Conservation (phyloP, 2,797 vertebrate species). For the Varecia variegata region DNA sequence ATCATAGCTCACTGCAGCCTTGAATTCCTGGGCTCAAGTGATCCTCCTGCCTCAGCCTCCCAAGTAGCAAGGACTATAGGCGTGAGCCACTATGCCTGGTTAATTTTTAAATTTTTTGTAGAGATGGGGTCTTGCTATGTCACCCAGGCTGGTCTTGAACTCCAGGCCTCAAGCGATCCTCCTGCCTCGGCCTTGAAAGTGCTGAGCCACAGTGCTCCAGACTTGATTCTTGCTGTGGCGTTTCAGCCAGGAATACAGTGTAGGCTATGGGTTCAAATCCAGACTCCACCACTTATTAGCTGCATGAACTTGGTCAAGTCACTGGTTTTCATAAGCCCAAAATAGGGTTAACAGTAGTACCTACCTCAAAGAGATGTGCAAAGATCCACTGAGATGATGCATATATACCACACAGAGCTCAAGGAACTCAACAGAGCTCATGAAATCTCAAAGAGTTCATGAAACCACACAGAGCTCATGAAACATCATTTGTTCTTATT, state of each 20-base stretch:
- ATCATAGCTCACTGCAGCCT: not conserved
- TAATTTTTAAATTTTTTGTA: too few relatives aligned
- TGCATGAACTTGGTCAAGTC: not conserved
- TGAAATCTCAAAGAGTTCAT: too few relatives aligned
- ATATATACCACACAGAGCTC: not conserved
- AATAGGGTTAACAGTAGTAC: not conserved
- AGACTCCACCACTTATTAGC: not conserved
- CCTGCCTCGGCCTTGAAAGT: not conserved
- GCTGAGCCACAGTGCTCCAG: not conserved
- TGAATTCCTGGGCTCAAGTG: not conserved
- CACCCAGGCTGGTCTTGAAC: not conserved
- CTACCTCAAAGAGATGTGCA: not conserved
- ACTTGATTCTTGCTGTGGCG: not conserved
- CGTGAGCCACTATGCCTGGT: too few relatives aligned
- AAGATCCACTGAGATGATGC: not conserved
- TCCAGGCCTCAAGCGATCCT: not conserved
- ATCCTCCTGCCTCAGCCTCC: not conserved
- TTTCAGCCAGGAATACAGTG: not conserved
- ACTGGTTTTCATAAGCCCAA: not conserved
- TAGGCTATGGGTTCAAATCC: not conserved
- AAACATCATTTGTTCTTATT: not conserved
- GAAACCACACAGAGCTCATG: too few relatives aligned
- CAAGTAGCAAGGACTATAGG: not conserved
- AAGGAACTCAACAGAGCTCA: too few relatives aligned
- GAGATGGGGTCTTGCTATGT: too few relatives aligned